Conservation (phyloP, 1,140 invertebrate genomes). For the Halotydeus destructor region DNA sequence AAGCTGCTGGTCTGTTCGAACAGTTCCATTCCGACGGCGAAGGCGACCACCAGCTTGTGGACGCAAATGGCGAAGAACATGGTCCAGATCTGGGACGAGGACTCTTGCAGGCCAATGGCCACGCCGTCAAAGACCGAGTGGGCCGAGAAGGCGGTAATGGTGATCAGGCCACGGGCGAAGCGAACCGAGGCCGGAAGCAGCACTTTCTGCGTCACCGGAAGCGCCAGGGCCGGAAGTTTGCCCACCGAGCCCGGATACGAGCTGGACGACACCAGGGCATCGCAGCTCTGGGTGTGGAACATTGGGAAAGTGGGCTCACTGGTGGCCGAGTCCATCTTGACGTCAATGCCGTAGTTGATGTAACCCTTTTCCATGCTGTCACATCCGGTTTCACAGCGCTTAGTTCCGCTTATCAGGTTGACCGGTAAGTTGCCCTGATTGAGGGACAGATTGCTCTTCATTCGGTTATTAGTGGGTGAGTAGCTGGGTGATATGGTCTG, state of each 20-base stretch:
- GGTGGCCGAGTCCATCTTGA: too few species aligned
- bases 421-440: neutral
- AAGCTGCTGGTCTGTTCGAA: conserved; percentile 2
- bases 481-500: too few species aligned
- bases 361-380: neutral
- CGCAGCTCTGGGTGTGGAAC: too few species aligned
- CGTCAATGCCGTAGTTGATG: conserved; percentile 1
- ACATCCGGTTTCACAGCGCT: neutral
- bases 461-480: too few species aligned
- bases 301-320: too few species aligned
- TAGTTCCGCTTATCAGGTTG: neutral
- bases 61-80: conserved; percentile 44
- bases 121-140: conserved; percentile 79
- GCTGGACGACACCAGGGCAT: conserved; percentile 19
- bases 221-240: conserved; percentile 12
- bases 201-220: conserved; percentile 22
- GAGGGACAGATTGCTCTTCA: neutral
- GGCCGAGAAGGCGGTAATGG: conserved; percentile 45
- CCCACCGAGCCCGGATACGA: conserved; percentile 20
- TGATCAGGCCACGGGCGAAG: conserved; percentile 13
- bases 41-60: conserved; percentile 7
- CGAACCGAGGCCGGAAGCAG: neutral
- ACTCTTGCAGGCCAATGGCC: conserved; percentile 48
- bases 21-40: conserved; percentile 4
- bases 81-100: conserved; percentile 42